These are phyloP conservation scores for Macheiramphus alcinus DNA, from an alignment of 2,113 vertebrate genomes.

Conservation along the genomic window DNA sequence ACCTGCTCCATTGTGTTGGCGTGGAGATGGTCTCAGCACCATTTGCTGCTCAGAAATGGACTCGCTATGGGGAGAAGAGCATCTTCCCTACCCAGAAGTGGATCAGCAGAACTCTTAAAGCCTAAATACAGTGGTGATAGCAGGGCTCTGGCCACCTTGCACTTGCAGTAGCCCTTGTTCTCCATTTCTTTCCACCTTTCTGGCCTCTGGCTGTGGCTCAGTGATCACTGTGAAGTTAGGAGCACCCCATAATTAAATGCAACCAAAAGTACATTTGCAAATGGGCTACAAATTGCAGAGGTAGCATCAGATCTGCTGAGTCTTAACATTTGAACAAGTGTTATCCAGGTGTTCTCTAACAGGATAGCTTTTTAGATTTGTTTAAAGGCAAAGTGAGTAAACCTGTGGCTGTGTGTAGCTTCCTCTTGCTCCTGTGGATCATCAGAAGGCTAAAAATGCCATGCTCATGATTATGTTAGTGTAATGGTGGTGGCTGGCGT, in stretches of 20 bases:
- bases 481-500: not conserved
- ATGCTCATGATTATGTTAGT: fast-evolving
- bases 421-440: not conserved
- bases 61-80: not conserved
- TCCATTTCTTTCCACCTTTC: not conserved
- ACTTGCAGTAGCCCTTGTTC: not conserved
- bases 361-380: not conserved
- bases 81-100: not conserved
- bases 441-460: not conserved
- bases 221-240: not conserved
- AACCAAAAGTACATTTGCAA: not conserved
- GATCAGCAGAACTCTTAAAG: not conserved
- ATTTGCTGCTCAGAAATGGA: not conserved
- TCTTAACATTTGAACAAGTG: not conserved
- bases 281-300: not conserved
- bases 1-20: not conserved
- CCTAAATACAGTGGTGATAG: not conserved
- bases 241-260: not conserved
- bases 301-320: not conserved
- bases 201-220: not conserved
- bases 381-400: not conserved
- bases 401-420: not conserved
- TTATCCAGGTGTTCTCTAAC: not conserved
- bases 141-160: not conserved
- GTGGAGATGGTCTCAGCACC: not conserved